Conservation (phyloP, 2,888 invertebrate species). For the Agonum fuliginosum region DNA sequence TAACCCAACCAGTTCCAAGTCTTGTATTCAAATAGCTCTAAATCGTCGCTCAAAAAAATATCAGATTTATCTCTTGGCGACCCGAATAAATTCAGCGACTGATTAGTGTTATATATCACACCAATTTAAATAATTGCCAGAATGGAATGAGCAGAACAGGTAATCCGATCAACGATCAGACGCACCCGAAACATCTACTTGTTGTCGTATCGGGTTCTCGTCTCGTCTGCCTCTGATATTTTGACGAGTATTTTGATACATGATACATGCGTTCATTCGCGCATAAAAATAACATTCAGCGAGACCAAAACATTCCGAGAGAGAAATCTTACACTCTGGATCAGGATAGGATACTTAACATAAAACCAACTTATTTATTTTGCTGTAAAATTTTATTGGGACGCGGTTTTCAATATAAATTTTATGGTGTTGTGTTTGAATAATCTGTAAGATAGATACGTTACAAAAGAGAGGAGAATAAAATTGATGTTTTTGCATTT, state of each 20-base stretch:
- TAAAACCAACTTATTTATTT: conserved; percentile 7
- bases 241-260: not conserved
- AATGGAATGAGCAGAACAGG: conserved; percentile 39
- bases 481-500: no score
- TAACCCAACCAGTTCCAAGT: conserved; percentile 7
- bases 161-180: conserved; percentile 16
- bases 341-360: not conserved
- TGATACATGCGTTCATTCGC: conserved; percentile 18
- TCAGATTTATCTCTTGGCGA: conserved; percentile 44
- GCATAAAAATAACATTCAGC: conserved; percentile 37
- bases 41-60: conserved; percentile 49
- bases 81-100: conserved; percentile 48
- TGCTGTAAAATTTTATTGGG: conserved; percentile 17
- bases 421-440: not conserved
- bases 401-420: conserved; percentile 4
- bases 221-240: not conserved
- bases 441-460: no score
- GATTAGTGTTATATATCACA: conserved; percentile 57
- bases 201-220: conserved; percentile 15
- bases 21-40: conserved; percentile 55
- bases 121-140: conserved; percentile 56
- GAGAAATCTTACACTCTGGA: conserved; percentile 3
- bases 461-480: no score
- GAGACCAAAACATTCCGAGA: not conserved
- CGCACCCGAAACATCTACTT: conserved; percentile 28